Evolutionary conservation across 1,140 invertebrate genomes (phyloP), one percentile per base, ranked within the genome.

Genomic region (Muscidifurax raptorellus): DNA sequence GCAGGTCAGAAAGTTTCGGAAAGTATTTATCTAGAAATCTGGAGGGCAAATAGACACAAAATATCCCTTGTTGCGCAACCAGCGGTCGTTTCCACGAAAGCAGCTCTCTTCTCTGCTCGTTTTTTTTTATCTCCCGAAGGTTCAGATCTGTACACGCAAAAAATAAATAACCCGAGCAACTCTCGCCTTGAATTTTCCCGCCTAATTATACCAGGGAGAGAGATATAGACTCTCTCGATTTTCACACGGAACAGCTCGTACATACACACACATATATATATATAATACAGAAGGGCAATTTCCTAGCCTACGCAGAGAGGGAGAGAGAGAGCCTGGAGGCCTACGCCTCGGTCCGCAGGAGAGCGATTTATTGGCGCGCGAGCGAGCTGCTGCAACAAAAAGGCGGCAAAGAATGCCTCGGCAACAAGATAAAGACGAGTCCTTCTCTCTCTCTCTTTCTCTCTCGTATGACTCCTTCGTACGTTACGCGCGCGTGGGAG

Each of bases 311-410:
- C 25, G 30, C 28, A 18, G 18, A 52, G 47, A 52, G 47, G 15
- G 47, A 52, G 47, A 52, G 13, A 2, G 30, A 25, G 69, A 27
- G 69, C 74, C 82, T 40, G 71, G 80, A 75, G 80, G 80, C 71
- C 27, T 67, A 76, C 72, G 32, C 81, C 71, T 27, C 69, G 80
- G 80, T 72, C 69, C 80, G n/a, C n/a, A 75, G 27, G 72, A 40
- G 72, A 74, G 80, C 80, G 36, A 81, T 81, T 81, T 81, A 81
- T 72, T 81, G 80, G 67, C 44, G 67, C 44, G 67, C 30, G 67
- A 12, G 32, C 9, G 52, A 25, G 67, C 10, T 0, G 52, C 59
- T n/a, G 18, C 52, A 18, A 22, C 52, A 59, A 59, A 59, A 59
- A 59, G 52, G 52, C 52, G 52, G 4, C 52, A n/a, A 59, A 59